Conservation (phyloP, 2,888 invertebrate species). For the Synergus gifuensis region DNA sequence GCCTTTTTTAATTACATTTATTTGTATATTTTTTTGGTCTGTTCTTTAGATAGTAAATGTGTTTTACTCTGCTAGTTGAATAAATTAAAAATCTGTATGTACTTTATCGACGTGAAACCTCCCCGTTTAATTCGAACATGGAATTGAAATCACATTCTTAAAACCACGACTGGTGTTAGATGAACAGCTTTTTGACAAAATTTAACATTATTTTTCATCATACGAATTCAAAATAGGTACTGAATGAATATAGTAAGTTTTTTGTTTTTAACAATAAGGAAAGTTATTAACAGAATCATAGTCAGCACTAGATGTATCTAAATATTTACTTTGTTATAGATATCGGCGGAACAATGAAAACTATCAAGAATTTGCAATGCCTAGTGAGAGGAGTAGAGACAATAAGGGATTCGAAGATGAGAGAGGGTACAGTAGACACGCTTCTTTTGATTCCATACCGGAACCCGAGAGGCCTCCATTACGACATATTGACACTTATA, state of each 20-base stretch:
- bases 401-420: slow-evolving; percentile 76
- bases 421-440: slow-evolving; percentile 67
- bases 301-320: neutral
- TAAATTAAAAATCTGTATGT: too few relatives aligned
- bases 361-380: slow-evolving; percentile 79
- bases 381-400: slow-evolving; percentile 73
- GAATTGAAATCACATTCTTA: too few relatives aligned
- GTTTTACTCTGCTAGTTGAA: too few relatives aligned
- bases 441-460: slow-evolving; percentile 84
- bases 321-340: slow-evolving; percentile 15
- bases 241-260: too few relatives aligned
- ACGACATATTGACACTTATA: slow-evolving; percentile 92
- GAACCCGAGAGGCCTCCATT: slow-evolving; percentile 92
- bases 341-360: slow-evolving; percentile 63
- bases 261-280: too few relatives aligned
- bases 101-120: too few relatives aligned
- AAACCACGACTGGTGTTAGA: too few relatives aligned
- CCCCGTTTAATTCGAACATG: too few relatives aligned
- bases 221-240: too few relatives aligned
- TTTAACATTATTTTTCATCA: too few relatives aligned
- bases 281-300: neutral
- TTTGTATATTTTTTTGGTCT: neutral
- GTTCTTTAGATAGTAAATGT: too few relatives aligned
- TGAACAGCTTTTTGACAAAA: too few relatives aligned
- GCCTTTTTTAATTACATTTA: neutral